phyloP scores from a whole-genome alignment of 2,113 vertebrate genomes.

The Siniperca knerii region DNA sequence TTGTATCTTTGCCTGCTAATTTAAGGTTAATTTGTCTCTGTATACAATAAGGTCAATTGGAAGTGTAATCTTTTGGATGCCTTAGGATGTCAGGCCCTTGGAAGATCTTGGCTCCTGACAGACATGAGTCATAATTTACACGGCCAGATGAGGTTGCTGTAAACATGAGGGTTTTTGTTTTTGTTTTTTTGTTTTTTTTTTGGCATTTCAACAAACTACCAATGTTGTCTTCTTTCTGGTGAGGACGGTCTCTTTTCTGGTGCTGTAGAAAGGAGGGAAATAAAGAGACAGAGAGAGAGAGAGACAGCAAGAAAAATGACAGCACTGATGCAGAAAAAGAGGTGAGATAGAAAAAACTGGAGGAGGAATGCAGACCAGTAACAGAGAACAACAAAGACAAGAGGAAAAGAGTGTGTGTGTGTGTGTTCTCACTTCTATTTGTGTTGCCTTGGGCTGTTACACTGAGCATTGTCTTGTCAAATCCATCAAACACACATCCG shows the following conservation, averaged over 20 bases:
- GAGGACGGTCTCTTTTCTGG: neutral
- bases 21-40: too few species aligned
- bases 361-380: slow-evolving; percentile 45
- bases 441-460: slow-evolving; percentile 34
- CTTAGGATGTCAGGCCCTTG: too few species aligned
- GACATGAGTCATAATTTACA: slow-evolving; percentile 2
- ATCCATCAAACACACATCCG: slow-evolving; percentile 45
- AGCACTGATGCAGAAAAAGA: slow-evolving; percentile 11
- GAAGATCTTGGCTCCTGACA: neutral
- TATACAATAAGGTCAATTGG: too few species aligned
- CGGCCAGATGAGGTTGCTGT: neutral
- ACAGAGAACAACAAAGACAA: slow-evolving; percentile 43
- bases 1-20: too few species aligned
- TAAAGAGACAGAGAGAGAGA: neutral
- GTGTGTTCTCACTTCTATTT: slow-evolving; percentile 15
- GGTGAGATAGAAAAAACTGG: slow-evolving; percentile 78
- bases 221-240: neutral
- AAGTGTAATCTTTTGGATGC: too few species aligned
- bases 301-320: slow-evolving; percentile 1
- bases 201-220: neutral
- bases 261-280: neutral
- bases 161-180: too few species aligned
- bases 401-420: neutral
- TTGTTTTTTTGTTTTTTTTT: too few species aligned
- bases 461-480: slow-evolving; percentile 33